Evolutionary conservation across 2,888 invertebrate genomes (phyloP).

Genomic region (Drosophila bunnanda): DNA sequence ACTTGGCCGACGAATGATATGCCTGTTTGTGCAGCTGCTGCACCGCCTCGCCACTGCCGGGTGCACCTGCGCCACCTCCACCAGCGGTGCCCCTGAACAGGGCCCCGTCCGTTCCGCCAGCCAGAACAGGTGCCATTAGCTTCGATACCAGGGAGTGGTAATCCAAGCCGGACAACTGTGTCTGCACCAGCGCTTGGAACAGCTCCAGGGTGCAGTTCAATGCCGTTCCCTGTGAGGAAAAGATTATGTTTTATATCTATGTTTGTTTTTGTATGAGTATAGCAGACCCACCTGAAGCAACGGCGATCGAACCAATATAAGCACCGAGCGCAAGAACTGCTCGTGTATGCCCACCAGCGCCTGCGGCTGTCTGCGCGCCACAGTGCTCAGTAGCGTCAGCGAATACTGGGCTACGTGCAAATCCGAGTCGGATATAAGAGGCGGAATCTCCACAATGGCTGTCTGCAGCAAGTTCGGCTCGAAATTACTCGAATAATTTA

Average conservation of each 20-base stretch:
- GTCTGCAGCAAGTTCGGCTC: constrained; percentile 88
- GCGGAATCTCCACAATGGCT: constrained; percentile 94
- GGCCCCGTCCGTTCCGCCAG: constrained; percentile 32
- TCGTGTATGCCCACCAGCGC: constrained; percentile 90
- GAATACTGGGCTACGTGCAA: constrained; percentile 98
- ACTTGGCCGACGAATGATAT: constrained; percentile 98
- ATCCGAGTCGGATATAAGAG: constrained; percentile 96
- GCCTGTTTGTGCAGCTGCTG: constrained; percentile 90
- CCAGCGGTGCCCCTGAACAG: constrained; percentile 24
- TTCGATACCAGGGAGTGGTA: constrained; percentile 92
- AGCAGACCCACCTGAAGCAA: constrained; percentile 86
- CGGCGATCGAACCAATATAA: constrained; percentile 94
- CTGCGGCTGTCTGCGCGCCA: constrained; percentile 91
- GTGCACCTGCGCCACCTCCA: constrained; percentile 79
- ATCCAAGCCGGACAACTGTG: constrained; percentile 91
- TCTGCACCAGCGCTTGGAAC: constrained; percentile 95
- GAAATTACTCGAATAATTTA: constrained; percentile 90
- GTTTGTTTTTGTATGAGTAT: not conserved
- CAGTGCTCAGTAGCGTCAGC: constrained; percentile 92
- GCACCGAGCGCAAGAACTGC: constrained; percentile 93
- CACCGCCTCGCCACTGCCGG: constrained; percentile 85
- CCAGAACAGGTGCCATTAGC: constrained; percentile 89
- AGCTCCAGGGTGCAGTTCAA: constrained; percentile 95
- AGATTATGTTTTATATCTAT: not conserved
- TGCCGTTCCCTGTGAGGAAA: constrained; percentile 89